Evolutionary conservation across 2,888 invertebrate genomes (phyloP), one percentile per base, ranked within the genome.

Genomic region (Brachyptera risi): DNA sequence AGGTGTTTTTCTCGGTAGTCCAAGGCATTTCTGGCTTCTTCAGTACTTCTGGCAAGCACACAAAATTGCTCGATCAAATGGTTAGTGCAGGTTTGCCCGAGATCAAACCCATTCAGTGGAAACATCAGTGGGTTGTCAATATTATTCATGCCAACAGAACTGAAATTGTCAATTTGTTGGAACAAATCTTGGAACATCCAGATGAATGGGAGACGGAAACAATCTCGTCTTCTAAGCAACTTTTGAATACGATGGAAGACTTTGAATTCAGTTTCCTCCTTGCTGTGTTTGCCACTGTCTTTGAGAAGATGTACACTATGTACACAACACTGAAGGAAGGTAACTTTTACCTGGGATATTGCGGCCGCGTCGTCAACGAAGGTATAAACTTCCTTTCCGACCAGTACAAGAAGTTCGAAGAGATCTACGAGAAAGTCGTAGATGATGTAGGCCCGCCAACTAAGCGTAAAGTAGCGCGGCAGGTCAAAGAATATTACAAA

Each of bases 201-300:
- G 26, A 57, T 11, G 57, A 57, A 7, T 44, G 42, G 47, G 44
- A 57, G 2, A 24, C 37, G 4, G 42, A 57, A 2, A 23, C 47
- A 1, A 35, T 57, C 17, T 42, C 57, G 9, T 27, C 57, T 2
- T 40, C 47, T 13, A 57, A 57, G 17, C 44, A 47, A n/a, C 31
- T 57, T 19, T 9, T 57, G 5, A 47, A 42, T 27, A 47, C 47
- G 11, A 26, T 57, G 42, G 40, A 42, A 13, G 57, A 57, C 21
- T 57, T 57, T 24, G 44, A 57, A 24, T 57, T 57, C 21, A 26
- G 9, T 13, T 57, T 57, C 57, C 47, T 57, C 13, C 24, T 57
- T 1, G 17, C 40, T 1, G 21, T 57, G 11, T 57, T 57, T 42
- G 40, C 42, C 3, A 21, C 42, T 1, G 37, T 57, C 9, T 57